Evolutionary conservation across 2,113 vertebrate species (phyloP), one percentile per base, ranked within the genome.

Genomic region (Prolemur simus): DNA sequence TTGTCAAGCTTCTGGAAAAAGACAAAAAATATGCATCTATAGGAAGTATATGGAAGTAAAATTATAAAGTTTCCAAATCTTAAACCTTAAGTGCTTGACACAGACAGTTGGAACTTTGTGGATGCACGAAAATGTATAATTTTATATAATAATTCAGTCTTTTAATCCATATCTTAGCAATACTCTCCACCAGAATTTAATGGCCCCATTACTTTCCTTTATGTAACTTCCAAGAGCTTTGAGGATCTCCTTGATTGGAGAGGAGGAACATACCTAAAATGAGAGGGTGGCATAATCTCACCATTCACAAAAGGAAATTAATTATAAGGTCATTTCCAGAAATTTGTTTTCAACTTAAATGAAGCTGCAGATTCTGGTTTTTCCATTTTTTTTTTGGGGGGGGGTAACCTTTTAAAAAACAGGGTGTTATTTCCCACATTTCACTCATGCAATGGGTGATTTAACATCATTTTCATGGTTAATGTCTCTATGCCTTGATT

Each of bases 401-500:
- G 32, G 32, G 63, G 25, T 1, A n/a, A 80, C 0, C 2, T 95
- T 91, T 97, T 47, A 34, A 85, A 95, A 37, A 93, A 0, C 3
- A 64, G 6, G 18, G 27, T 45, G 71, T 94, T 94, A 84, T 66
- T 96, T 95, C 32, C n/a, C 21, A 66, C 92, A 34, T 95, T 95
- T 91, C 58, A 78, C 89, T 82, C 37, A 76, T 5, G 84, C 47
- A 42, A 8, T 88, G 42, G 77, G 80, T 86, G 49, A 76, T 9
- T 82, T 80, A 94, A 94, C 96, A 71, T 71, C 9, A 25, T 74
- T 84, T 89, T 58, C 11, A 77, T 87, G 56, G 71, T 86, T 97
- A 93, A 96, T 77, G 54, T 74, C 84, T 82, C 37, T 37, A 20
- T 18, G 81, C 76, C 88, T 94, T 96, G 88, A 95, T 93, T 96